Percentiles rank a stretch among this genome's conserved stretches.
Conservation (phyloP, 2,113 vertebrate species). For the Nerophis lumbriciformis region DNA sequence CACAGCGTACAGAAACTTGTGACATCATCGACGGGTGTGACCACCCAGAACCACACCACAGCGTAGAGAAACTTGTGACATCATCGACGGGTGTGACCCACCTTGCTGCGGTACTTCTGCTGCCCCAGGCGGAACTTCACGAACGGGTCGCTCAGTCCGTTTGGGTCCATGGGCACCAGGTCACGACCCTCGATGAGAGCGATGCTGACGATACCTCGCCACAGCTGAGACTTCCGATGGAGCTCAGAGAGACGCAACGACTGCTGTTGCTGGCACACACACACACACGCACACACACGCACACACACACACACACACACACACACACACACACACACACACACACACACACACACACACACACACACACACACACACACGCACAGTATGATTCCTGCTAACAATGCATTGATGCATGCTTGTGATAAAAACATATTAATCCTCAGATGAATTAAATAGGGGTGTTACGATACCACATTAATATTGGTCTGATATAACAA, state of each 20-base stretch:
- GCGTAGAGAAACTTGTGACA: too few species aligned
- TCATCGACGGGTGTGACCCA: background rate
- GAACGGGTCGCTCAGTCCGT: constrained; percentile 88
- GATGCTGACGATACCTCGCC: constrained; percentile 88
- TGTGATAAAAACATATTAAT: too few species aligned
- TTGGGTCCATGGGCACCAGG: constrained; percentile 86
- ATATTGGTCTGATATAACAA: too few species aligned
- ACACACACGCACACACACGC: constrained; percentile 16
- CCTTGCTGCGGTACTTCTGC: constrained; percentile 93
- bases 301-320: background rate
- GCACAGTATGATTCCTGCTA: too few species aligned
- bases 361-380: too few species aligned
- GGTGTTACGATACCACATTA: too few species aligned
- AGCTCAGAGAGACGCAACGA: constrained; percentile 80
- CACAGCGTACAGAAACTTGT: too few species aligned
- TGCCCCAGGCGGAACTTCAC: constrained; percentile 88
- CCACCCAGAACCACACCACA: background rate
- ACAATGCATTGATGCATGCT: too few species aligned
- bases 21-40: background rate
- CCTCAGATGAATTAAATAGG: too few species aligned
- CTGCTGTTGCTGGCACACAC: constrained; percentile 78
- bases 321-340: too few species aligned
- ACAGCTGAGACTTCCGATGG: constrained; percentile 84
- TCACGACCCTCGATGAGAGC: constrained; percentile 84
- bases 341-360: too few species aligned